Base-by-base conservation (phyloP, 2,888 invertebrate species). In the Clunio marinus region DNA sequence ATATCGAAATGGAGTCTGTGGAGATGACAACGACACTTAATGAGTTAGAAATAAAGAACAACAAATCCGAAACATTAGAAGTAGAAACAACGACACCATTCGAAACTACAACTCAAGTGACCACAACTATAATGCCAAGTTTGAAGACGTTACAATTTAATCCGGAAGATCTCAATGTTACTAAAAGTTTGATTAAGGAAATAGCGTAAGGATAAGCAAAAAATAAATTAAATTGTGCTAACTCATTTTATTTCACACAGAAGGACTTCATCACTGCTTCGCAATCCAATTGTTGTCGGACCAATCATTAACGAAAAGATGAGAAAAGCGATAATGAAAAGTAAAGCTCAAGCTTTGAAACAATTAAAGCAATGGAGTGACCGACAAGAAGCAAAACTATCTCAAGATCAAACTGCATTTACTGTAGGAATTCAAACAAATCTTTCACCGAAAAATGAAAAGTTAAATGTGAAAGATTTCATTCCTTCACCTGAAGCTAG, bases 311-410 rank as follows among this genome's bases (percentile, higher is more conserved):
- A 66, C 17, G 55, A n/a, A 3, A 66, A 51, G 35, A 5, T 66
- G n/a, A 66, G 55, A 32, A 51, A 66, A 66, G 55, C 55, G n/a
- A 28, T 66, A 10, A 22, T 66, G 5, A 20, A 66, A 20, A 66
- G 55, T 15, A 66, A 66, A 8, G 20, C 32, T 10, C 51, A 66
- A 32, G 28, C 51, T n/a, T 35, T 66, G 20, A 66, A 55, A 46
- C 2, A 66, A n/a, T n/a, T n/a, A 45, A 41, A 25, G 20, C n/a
- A 20, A 13, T 13, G 4, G 51, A n/a, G n/a, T n/a, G n/a, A n/a
- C 32, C 32, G 32, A 4, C 4, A 32, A 7, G 32, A 57, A 25
- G 5, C n/a, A 27, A 57, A 63, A 41, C 10, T 15, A 17, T 13
- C 17, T 15, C n/a, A 35, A 7, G 66, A 66, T 66, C 66, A 66